Percentiles rank a stretch among this genome's conserved stretches.
Evolutionary conservation across 1,140 invertebrate species (phyloP).

Genomic region (Sarcophaga peregrina): DNA sequence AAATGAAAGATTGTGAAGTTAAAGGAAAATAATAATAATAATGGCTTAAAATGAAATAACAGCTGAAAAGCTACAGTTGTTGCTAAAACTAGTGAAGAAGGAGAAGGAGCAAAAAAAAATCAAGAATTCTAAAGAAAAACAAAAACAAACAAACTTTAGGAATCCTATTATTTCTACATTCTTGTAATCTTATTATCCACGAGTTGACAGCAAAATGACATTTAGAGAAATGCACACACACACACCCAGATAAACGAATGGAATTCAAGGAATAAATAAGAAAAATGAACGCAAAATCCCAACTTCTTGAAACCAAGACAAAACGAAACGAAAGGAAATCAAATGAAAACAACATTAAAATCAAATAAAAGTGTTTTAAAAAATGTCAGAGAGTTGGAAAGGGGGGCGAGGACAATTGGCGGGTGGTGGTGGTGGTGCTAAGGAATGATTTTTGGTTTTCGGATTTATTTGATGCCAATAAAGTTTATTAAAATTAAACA

Average conservation of each 20-base stretch:
- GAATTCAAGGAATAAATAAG: constrained; percentile 30
- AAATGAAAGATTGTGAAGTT: background rate
- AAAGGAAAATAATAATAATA: constrained; percentile 14
- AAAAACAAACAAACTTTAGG: constrained; percentile 34
- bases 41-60: background rate
- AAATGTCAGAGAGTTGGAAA: background rate
- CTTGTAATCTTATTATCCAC: constrained; percentile 66
- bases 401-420: background rate
- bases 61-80: background rate
- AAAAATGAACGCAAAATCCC: background rate
- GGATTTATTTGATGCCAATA: background rate
- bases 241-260: constrained; percentile 56
- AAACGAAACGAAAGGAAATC: constrained; percentile 30
- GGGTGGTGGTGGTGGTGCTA: background rate
- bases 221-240: constrained; percentile 59
- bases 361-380: constrained; percentile 2
- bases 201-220: constrained; percentile 66
- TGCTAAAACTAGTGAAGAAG: background rate
- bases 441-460: background rate
- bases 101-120: background rate
- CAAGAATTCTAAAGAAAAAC: background rate
- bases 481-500: constrained; percentile 33
- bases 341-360: constrained; percentile 40
- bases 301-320: background rate
- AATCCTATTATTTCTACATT: constrained; percentile 66